Conservation (phyloP, 2,888 invertebrate genomes). For the Hypomecis punctinalis region DNA sequence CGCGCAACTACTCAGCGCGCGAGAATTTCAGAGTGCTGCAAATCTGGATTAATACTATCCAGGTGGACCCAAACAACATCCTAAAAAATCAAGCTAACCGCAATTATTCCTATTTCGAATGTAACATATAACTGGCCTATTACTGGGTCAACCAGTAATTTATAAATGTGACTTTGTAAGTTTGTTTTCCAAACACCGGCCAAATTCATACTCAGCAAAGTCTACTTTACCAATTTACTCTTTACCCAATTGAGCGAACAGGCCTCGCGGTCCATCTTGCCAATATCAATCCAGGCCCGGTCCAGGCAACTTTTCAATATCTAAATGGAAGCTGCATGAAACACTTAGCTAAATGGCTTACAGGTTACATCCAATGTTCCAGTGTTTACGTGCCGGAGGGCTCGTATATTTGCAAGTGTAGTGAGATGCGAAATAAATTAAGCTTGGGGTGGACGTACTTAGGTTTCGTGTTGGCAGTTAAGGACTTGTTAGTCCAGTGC, state of each 20-base stretch:
- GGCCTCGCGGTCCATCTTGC: constrained; percentile 14
- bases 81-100: too few relatives aligned
- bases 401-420: constrained; percentile 39
- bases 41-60: too few relatives aligned
- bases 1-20: too few relatives aligned
- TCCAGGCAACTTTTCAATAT: constrained; percentile 70
- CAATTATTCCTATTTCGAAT: too few relatives aligned
- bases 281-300: constrained; percentile 49
- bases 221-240: constrained; percentile 22
- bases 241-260: not conserved
- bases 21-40: too few relatives aligned
- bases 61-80: too few relatives aligned
- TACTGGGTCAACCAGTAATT: too few relatives aligned
- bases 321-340: constrained; percentile 71
- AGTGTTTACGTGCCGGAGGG: constrained; percentile 53
- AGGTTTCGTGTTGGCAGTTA: not conserved
- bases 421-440: constrained; percentile 39
- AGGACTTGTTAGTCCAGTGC: not conserved
- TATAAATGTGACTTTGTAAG: too few relatives aligned
- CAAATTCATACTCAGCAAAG: not conserved
- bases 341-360: constrained; percentile 75
- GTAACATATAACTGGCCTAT: too few relatives aligned
- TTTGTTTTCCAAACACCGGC: too few relatives aligned
- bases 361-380: constrained; percentile 49
- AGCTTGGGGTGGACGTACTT: constrained; percentile 27